Base-by-base conservation (phyloP, 1,140 invertebrate genomes). In the Philotrypesis tridentata region DNA sequence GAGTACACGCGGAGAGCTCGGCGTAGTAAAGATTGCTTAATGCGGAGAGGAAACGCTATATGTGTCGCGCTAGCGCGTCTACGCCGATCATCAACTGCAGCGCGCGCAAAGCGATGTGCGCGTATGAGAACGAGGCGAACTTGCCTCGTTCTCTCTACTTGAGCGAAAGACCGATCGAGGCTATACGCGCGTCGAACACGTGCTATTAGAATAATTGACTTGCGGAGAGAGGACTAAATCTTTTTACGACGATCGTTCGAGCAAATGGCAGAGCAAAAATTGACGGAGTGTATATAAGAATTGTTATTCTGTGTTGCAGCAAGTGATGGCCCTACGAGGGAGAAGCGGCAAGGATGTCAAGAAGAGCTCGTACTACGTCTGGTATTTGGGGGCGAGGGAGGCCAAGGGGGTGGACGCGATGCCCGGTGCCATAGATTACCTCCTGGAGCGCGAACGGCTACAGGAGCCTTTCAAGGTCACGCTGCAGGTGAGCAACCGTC, bases 361-460 rank as follows among this genome's bases (percentile, higher is more conserved):
- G 92, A 98, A 98, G 90, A 96, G 97, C 68, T 98, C 97, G 43
- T 99, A 98, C 92, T 99, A 99, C 92, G 98, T 99, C 68, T 98
- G 98, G 96, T 99, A 99, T 92, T 94, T 99, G 85, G 98, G 98
- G 27, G 97, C 98, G 85, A 96, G 98, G 92, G 98, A 99, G 92
- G 96, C 96, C 40, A 95, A 96, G 85, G 97, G 97, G 21, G 90
- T 92, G 86, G 90, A 92, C 81, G 90, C 90, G 78, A 93, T 99
- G 82, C 93, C 97, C 17, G 97, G 97, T 70, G 97, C 97, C 60
- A 95, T 99, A 85, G 93, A 95, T 79, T 95, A 97, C 86, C 92
- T 99, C 80, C 93, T 98, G 82, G 95, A 96, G 87, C 94, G 96
- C 84, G 96, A 97, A 86, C 94, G 95, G 84, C 94, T 96, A 85